Base-by-base conservation (phyloP, 1,140 invertebrate genomes). In the Apis dorsata region DNA sequence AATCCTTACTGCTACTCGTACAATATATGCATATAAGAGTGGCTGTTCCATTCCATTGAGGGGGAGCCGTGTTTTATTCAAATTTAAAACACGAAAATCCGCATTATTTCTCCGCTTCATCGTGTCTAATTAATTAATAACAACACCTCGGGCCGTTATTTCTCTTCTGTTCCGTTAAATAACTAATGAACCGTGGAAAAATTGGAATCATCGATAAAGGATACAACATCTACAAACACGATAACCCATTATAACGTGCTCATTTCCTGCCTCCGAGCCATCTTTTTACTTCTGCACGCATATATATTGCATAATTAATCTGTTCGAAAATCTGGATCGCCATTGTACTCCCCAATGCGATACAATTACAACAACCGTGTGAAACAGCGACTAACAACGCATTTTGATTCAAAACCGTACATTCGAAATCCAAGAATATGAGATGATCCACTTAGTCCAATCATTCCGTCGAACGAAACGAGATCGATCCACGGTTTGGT, bases 171-270 rank as follows among this genome's bases (percentile, higher is more conserved):
- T 57, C 57, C 49, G 49, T 60, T 62, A 34, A 75, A 75, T 75
- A 49, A 15, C 44, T 75, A 75, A 75, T 15, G 57, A 62, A 75
- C 57, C 24, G 34, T 21, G 13, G 72, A 49, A 34, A 63, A 75
- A 62, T 75, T 75, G 57, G 57, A 75, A 59, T 74, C 72, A 19
- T 74, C 72, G 55, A 4, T 4, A 57, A n/a, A 49, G 19, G 66
- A n/a, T 69, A 69, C 49, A 28, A 34, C 51, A 11, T 28, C 7
- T 12, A n/a, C 28, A 11, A 44, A 59, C 51, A 62, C 44, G 34
- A 24, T 24, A 62, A 75, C 71, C 7, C 34, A 0, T 44, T 44
- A 0, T 60, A 60, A 44, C 71, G 15, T n/a, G 71, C 34, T 44
- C 71, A 12, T 44, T 73, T 59, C 11, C 55, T 60, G 12, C 19